Percentiles rank a stretch among this genome's conserved stretches.
Conservation (phyloP, 1,140 invertebrate genomes). For the Aphelinus certus region DNA sequence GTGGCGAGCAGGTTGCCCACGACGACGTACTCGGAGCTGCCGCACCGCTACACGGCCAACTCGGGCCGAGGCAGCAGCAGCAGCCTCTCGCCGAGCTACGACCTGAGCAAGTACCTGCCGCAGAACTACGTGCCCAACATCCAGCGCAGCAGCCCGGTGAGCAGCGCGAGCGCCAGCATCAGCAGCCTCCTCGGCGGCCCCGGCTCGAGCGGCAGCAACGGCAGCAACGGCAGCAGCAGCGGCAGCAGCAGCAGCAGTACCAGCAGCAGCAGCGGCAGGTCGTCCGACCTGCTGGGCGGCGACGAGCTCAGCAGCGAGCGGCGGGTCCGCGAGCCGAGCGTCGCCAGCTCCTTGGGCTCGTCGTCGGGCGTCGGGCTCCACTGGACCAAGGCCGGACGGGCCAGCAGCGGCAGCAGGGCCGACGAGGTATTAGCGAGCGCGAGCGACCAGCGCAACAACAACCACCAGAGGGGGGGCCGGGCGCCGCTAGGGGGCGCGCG, state of each 20-base stretch:
- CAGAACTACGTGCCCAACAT: constrained; percentile 21
- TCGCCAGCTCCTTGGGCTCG: constrained; percentile 45
- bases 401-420: constrained; percentile 45
- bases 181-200: constrained; percentile 13
- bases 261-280: not conserved
- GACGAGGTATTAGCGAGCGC: constrained; percentile 53
- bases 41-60: constrained; percentile 24
- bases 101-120: constrained; percentile 31
- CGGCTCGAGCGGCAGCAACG: not conserved
- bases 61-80: constrained; percentile 34
- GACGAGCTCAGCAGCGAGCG: constrained; percentile 48
- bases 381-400: constrained; percentile 37
- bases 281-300: constrained; percentile 46
- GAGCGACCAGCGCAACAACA: constrained; percentile 33
- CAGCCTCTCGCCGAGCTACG: constrained; percentile 37
- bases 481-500: constrained; percentile 33
- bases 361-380: constrained; percentile 40
- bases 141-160: not conserved
- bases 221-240: constrained; percentile 39
- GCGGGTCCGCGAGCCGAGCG: constrained; percentile 24
- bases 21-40: constrained; percentile 50
- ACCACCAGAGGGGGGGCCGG: constrained; percentile 1
- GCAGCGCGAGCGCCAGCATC: not conserved
- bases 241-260: constrained; percentile 54
- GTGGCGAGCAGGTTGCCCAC: constrained; percentile 55